phyloP scores from a whole-genome alignment of 1,140 invertebrate genomes.

The Battus philenor region DNA sequence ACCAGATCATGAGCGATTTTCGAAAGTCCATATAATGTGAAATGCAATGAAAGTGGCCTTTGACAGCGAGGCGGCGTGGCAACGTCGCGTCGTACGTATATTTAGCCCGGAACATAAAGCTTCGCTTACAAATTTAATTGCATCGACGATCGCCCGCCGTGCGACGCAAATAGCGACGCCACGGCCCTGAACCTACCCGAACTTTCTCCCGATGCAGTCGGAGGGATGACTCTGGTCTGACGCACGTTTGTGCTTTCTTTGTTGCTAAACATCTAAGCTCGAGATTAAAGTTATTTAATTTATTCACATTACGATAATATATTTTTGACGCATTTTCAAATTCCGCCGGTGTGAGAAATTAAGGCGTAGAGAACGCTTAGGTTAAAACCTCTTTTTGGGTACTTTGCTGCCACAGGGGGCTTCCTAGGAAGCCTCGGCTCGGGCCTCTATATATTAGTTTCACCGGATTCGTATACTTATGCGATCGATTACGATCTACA shows the following conservation, averaged over 20 bases:
- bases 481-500: too few relatives aligned
- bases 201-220: conserved; percentile 53
- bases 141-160: conserved; percentile 67
- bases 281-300: not conserved
- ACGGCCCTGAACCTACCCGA: conserved; percentile 69
- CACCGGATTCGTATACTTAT: too few relatives aligned
- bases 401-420: too few relatives aligned
- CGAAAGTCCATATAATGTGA: conserved; percentile 20
- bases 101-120: conserved; percentile 66
- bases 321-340: too few relatives aligned
- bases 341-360: too few relatives aligned
- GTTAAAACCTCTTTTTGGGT: too few relatives aligned
- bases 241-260: not conserved
- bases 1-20: conserved; percentile 6
- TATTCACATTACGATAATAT: too few relatives aligned
- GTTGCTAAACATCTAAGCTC: not conserved
- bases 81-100: conserved; percentile 48
- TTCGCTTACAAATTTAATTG: conserved; percentile 72
- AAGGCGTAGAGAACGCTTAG: too few relatives aligned
- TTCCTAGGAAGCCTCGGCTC: too few relatives aligned
- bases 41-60: conserved; percentile 38
- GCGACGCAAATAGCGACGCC: conserved; percentile 62
- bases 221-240: not conserved
- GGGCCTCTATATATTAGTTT: too few relatives aligned
- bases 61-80: conserved; percentile 34